A percentile compares a stretch with the other conserved stretches of the same genome.
Conservation (phyloP, 2,113 vertebrate species). For the Alectura lathami region DNA sequence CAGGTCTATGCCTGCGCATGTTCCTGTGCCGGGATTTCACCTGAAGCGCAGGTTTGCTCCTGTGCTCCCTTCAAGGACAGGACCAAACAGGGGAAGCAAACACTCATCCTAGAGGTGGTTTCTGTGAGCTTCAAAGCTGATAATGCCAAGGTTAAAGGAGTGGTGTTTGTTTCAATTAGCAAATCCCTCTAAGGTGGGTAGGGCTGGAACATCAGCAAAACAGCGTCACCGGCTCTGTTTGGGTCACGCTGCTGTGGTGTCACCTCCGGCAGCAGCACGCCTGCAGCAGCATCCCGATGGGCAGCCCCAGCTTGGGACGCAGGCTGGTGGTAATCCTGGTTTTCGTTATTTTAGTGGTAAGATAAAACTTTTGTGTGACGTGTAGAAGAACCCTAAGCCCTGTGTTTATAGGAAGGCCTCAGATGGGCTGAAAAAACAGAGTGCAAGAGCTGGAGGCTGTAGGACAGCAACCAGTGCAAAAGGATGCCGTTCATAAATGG, state of each 20-base stretch:
- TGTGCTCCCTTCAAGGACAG: not conserved
- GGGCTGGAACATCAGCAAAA: not conserved
- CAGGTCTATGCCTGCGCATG: not conserved
- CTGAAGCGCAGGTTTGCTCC: not conserved
- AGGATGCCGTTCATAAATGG: not conserved
- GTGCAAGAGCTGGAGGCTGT: not conserved
- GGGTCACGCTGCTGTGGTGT: fast-evolving
- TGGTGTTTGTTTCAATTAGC: not conserved
- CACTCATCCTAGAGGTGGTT: not conserved
- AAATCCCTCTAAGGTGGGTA: not conserved
- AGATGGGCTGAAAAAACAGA: not conserved
- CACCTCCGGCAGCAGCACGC: not conserved
- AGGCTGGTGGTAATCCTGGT: not conserved
- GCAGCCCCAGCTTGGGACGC: not conserved
- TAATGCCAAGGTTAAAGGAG: not conserved
- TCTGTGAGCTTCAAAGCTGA: not conserved
- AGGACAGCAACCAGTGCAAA: not conserved
- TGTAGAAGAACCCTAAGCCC: not conserved
- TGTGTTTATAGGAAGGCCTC: not conserved
- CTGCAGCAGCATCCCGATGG: not conserved
- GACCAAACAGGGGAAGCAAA: not conserved
- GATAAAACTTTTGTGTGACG: not conserved
- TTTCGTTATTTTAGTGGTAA: not conserved
- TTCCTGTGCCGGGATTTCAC: not conserved
- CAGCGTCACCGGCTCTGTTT: not conserved